Evolutionary conservation across 1,140 invertebrate species (phyloP), one percentile per base, ranked within the genome.

Genomic region (Acromyrmex echinatior): DNA sequence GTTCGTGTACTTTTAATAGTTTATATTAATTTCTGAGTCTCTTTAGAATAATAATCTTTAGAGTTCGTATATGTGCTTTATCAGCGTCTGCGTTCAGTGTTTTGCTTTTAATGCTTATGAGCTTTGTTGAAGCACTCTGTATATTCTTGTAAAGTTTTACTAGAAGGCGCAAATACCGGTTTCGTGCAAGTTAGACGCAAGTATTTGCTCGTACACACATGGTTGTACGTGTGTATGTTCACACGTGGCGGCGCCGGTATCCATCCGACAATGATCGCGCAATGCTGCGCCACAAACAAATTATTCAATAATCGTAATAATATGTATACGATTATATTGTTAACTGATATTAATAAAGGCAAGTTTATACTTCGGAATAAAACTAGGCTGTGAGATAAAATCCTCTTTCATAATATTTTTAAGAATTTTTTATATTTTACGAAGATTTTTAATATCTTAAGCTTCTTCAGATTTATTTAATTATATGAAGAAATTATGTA

Each of bases 151-250:
- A 73, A 81, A 81, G 79, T 56, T 73, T 81, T 73, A 81, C 49
- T 81, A 35, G 66, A 81, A 81, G 79, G 66, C 79, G 53, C 66
- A 81, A 60, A 81, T 81, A 81, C 79, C 79, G 79, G 79, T 81
- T 81, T 73, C 79, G 66, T 51, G 79, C 65, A 53, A 73, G 79
- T 81, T 81, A 81, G 28, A 80, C 16, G 77, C 77, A 39, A 66
- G 62, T 68, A 51, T 80, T 80, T 65, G 66, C 16, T 45, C 35
- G 78, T 71, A 65, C 49, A 9, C 31, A 56, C 49, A 51, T 58
- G 9, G 31, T 71, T 56, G 21, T 58, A 39, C 66, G 58, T 71
- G 79, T 81, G 35, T 71, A 71, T 21, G 68, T 45, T 58, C 79
- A 71, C 79, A 81, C 79, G 79, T 81, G 79, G 79, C 66, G 65